These are phyloP conservation scores for Chelidonichthys spinosus DNA, from an alignment of 2,797 vertebrate genomes.

Conservation along the genomic window DNA sequence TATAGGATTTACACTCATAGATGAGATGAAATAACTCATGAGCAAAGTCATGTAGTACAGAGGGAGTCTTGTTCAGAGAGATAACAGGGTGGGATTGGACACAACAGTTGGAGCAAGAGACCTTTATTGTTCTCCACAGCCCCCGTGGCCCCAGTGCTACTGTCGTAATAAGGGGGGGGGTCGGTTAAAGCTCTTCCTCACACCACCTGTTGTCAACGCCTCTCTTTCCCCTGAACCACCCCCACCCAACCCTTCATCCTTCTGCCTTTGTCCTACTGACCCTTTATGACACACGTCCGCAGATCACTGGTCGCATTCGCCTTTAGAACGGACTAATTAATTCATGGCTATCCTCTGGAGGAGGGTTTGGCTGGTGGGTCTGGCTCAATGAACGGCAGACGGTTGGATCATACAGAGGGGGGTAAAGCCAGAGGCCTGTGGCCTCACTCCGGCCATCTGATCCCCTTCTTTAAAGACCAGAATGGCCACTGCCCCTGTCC, in stretches of 20 bases:
- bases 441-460: slow-evolving; percentile 77
- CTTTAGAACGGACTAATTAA: slow-evolving; percentile 72
- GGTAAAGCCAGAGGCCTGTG: slow-evolving; percentile 65
- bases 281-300: slow-evolving; percentile 47
- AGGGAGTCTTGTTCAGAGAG: slow-evolving; percentile 29
- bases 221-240: slow-evolving; percentile 14
- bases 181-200: slow-evolving; percentile 71
- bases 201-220: slow-evolving; percentile 85
- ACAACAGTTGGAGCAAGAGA: slow-evolving; percentile 56
- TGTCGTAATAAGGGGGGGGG: slow-evolving; percentile 61
- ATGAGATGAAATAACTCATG: not conserved
- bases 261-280: slow-evolving; percentile 65
- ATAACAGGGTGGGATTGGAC: slow-evolving; percentile 67
- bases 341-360: slow-evolving; percentile 76
- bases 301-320: slow-evolving; percentile 44
- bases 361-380: slow-evolving; percentile 66
- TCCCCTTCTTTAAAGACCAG: slow-evolving; percentile 62
- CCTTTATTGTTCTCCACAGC: slow-evolving; percentile 71
- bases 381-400: slow-evolving; percentile 72
- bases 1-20: not conserved
- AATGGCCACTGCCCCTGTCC: slow-evolving; percentile 53
- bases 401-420: slow-evolving; percentile 60
- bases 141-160: slow-evolving; percentile 56
- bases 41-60: slow-evolving; percentile 13
- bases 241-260: slow-evolving; percentile 35